These are phyloP conservation scores for Crotalus horridus DNA, from an alignment of 2,113 vertebrate species.

Conservation along the genomic window DNA sequence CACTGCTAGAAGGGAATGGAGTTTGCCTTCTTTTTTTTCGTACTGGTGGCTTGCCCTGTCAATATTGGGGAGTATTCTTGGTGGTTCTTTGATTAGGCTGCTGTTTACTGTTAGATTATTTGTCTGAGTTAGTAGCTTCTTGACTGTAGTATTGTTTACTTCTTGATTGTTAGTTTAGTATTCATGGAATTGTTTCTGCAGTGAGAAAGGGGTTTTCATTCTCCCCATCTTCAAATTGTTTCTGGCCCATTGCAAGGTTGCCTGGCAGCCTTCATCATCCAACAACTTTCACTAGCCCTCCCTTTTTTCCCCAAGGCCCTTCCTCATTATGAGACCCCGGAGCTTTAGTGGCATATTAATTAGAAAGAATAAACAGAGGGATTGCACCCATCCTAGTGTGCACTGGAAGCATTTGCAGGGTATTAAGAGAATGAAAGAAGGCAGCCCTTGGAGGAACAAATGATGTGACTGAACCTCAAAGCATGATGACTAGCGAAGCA, in stretches of 20 bases:
- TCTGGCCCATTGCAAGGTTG: not conserved
- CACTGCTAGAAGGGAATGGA: not conserved
- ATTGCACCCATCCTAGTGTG: not conserved
- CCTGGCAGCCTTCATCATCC: slow-evolving; percentile 29
- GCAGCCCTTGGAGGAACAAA: not conserved
- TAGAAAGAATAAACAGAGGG: slow-evolving; percentile 47
- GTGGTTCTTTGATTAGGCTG: not conserved
- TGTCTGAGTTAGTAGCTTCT: not conserved
- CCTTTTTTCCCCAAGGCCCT: not conserved
- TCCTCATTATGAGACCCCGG: not conserved
- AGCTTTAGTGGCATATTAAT: slow-evolving; percentile 29
- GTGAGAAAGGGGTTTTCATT: fast-evolving
- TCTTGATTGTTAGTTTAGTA: not conserved
- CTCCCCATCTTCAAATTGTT: fast-evolving
- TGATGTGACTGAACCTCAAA: not conserved
- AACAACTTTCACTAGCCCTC: slow-evolving; percentile 11
- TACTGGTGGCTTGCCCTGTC: not conserved
- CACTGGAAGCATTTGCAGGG: not conserved
- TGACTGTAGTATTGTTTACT: not conserved
- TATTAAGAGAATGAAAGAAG: slow-evolving; percentile 1
- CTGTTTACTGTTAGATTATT: not conserved
- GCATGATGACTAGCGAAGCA: not conserved
- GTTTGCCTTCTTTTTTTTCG: not conserved
- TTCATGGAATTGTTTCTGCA: not conserved
- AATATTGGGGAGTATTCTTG: not conserved